Evolutionary conservation across 2,888 invertebrate species (phyloP), one percentile per base, ranked within the genome.

Genomic region (Acanthococcus lagerstroemiae): DNA sequence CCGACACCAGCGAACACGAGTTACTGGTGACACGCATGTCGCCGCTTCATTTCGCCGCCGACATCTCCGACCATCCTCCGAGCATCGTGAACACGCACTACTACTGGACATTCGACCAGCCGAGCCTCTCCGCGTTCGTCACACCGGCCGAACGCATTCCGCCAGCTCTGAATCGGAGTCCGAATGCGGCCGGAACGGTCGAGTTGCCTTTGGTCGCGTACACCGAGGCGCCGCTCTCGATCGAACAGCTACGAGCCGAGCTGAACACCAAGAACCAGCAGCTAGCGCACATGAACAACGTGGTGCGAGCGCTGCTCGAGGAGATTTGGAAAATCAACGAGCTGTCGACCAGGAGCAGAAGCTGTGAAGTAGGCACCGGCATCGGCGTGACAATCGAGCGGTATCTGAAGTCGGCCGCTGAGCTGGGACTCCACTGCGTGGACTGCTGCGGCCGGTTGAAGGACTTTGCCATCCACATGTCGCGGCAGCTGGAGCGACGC

Each of bases 291-390:
- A 19, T 63, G 44, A 63, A 63, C 24, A 52, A 63, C 54, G 63
- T 63, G 22, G 63, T 63, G 37, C 52, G 54, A 54, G 63, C 63
- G 5, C n/a, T 63, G 24, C 44, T 63, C 6, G 63, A 63, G 25
- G 63, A 63, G 37, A 63, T 63, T 9, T 63, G 54, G 37, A 50
- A 52, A 9, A 22, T 63, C 6, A 63, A 63, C 44, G 63, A 63
- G 24, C 44, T 24, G 1, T 22, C 22, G 17, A 54, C 12, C 4
- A 27, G 22, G 7, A 15, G 54, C 22, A 52, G 50, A 15, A 63
- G 25, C 24, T 27, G 24, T 19, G 63, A 63, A 17, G 37, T 54
- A 37, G n/a, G 52, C 24, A 63, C 27, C n/a, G 63, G 54, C 25
- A 1, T 63, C 21, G n/a, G 21, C 2, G 52, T 54, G 22, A 37